Evolutionary conservation across 2,113 vertebrate genomes (phyloP).

Genomic region (Puma concolor): DNA sequence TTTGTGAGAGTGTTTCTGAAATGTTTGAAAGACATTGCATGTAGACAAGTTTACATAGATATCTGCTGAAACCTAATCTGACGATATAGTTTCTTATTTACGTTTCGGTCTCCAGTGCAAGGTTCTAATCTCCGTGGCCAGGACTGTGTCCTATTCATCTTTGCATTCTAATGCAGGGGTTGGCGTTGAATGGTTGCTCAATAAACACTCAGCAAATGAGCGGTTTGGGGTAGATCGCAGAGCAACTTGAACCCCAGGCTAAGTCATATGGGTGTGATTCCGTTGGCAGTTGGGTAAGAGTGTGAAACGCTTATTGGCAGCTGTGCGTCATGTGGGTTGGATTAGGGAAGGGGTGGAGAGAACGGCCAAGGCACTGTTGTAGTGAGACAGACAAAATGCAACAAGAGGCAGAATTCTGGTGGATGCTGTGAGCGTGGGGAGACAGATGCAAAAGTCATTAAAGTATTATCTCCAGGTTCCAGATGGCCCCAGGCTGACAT

Average conservation of each 20-base stretch:
- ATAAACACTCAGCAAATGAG: neutral
- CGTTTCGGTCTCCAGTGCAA: neutral
- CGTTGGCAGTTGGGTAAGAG: conserved; percentile 19
- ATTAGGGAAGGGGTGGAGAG: neutral
- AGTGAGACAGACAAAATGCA: conserved; percentile 28
- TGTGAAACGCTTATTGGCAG: conserved; percentile 47
- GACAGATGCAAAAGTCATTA: conserved; percentile 32
- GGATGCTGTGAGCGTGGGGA: neutral
- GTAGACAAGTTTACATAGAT: neutral
- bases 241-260: conserved; percentile 53
- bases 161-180: neutral
- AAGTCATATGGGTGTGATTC: conserved; percentile 40
- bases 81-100: neutral
- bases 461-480: neutral
- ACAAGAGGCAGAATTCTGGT: neutral
- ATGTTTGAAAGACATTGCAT: neutral
- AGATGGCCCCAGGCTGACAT: neutral
- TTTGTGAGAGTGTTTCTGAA: neutral
- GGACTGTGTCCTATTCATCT: neutral
- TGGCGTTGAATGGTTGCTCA: neutral
- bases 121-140: neutral
- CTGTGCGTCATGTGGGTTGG: neutral
- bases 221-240: neutral
- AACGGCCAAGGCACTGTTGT: conserved; percentile 30
- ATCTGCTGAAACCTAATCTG: neutral